Evolutionary conservation across 2,888 invertebrate species (phyloP), one percentile per base, ranked within the genome.

Genomic region (Ypsolopha scabrella): DNA sequence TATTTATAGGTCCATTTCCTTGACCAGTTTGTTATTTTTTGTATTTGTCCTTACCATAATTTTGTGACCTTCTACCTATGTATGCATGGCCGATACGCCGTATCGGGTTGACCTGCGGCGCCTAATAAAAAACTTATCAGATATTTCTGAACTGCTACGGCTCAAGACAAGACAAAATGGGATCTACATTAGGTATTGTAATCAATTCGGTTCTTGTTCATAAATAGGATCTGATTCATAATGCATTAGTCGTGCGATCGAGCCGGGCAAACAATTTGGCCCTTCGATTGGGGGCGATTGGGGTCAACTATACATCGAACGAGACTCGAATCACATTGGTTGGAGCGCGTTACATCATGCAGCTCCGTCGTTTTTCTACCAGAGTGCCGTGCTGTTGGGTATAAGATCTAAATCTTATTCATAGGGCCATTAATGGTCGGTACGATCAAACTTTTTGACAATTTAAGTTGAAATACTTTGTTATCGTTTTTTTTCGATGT

Each of bases 231-330:
- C 46, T 7, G 34, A 11, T 46, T n/a, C 45, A 48, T 52, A 54
- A 52, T 55, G 55, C 57, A 60, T 55, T 55, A 60, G 58, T 63
- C 55, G 60, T 62, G 70, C 68, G 75, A 72, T 75, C 73, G 70
- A 67, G 68, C 75, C 73, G 70, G 67, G 67, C 79, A 75, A 75
- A 79, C 80, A 81, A 81, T 80, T 80, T 72, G 74, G 78, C 79
- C 79, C 80, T 83, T 83, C 80, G 80, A 85, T 85, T 85, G 83
- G 72, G 82, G 80, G 72, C 78, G 78, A 85, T 81, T 82, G 82
- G 76, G 78, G 80, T 83, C 77, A 85, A 85, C 70, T 83, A 69
- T 65, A 70, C 68, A 64, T 73, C 82, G 82, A 85, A 80, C 74
- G 68, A 68, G 72, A 69, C 65, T 68, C 70, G 36, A 53, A 57